Conservation (phyloP, 2,888 invertebrate genomes). For the Synergus umbraculus region DNA sequence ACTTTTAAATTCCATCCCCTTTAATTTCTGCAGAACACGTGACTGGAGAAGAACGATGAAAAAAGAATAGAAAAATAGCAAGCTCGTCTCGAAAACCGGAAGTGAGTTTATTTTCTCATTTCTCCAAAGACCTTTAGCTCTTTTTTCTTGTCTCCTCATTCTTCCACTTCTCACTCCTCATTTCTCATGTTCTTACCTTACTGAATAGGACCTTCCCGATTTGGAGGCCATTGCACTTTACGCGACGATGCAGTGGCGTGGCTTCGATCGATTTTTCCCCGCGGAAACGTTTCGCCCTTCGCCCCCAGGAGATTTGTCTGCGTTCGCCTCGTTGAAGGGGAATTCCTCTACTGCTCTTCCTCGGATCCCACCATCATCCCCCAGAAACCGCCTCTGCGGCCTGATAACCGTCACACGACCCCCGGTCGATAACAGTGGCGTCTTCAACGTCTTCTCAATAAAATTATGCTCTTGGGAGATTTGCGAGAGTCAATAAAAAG, state of each 20-base stretch:
- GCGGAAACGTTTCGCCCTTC: conserved; percentile 46
- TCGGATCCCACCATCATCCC: conserved; percentile 26
- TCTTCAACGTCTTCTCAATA: background rate
- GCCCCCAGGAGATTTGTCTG: conserved; percentile 44
- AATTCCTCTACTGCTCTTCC: conserved; percentile 34
- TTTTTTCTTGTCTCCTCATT: background rate
- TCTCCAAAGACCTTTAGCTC: background rate
- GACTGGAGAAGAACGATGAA: background rate
- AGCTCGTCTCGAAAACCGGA: background rate
- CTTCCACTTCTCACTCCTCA: background rate
- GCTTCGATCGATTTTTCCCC: conserved; percentile 56
- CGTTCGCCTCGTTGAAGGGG: background rate
- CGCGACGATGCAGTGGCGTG: conserved; percentile 54
- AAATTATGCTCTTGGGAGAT: background rate
- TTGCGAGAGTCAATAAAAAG: background rate
- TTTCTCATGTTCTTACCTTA: conserved; percentile 52
- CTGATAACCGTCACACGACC: background rate
- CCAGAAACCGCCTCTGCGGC: conserved; percentile 13
- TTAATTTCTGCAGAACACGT: background rate
- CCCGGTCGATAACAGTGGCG: conserved; percentile 26
- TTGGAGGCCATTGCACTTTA: conserved; percentile 61
- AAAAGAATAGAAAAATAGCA: background rate
- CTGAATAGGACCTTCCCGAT: conserved; percentile 58
- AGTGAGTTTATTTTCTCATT: conserved; percentile 1
- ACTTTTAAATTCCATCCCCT: no score